Percentiles rank a stretch among this genome's conserved stretches.
Conservation (phyloP, 2,113 vertebrate species). For the Thamnophis sirtalis region DNA sequence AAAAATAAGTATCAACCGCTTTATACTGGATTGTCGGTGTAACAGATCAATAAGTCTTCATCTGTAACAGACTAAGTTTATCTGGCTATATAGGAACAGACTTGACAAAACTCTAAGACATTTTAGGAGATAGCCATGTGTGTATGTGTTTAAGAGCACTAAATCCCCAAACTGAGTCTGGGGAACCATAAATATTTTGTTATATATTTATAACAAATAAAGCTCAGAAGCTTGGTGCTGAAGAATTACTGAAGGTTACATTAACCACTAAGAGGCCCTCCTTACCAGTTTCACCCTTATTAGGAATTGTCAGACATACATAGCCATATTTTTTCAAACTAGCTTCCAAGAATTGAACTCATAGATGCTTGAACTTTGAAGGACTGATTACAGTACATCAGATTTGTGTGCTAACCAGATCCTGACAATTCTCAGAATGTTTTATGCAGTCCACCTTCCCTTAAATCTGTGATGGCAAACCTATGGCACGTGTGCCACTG, state of each 20-base stretch:
- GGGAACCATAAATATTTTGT: neutral
- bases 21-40: neutral
- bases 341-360: neutral
- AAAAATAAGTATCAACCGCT: constrained; percentile 9
- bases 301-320: neutral
- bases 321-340: neutral
- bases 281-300: neutral
- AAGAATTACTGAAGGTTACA: neutral
- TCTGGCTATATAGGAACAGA: neutral
- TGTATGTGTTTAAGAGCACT: neutral
- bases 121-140: neutral
- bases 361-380: neutral
- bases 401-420: neutral
- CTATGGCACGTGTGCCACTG: too few relatives aligned
- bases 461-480: neutral
- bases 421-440: neutral
- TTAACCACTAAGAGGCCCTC: neutral
- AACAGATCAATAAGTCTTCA: neutral
- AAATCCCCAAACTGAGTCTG: neutral
- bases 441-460: neutral
- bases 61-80: neutral
- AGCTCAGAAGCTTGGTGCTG: neutral
- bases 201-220: neutral
- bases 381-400: neutral
- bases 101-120: neutral